Evolutionary conservation across 1,140 invertebrate species (phyloP), one percentile per base, ranked within the genome.

Genomic region (Camponotus vicinus): DNA sequence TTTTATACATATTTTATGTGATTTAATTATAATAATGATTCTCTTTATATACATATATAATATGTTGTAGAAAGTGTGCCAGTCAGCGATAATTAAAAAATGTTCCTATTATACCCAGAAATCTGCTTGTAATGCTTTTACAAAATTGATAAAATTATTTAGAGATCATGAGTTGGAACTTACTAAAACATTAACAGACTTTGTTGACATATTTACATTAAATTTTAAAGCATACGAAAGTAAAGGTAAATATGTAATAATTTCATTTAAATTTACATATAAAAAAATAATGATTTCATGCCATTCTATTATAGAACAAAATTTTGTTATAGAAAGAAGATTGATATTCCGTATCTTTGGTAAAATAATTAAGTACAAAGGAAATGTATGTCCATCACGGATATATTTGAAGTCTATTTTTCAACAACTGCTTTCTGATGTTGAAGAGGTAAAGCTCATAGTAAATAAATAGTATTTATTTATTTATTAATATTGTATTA

Each of bases 111-210:
- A 66, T 70, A 59, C 80, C 18, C 83, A 88, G 83, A 91, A 87
- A 79, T 55, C 80, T 59, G 93, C 91, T 45, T 75, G 55, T 6
- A 66, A 52, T 34, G 34, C 78, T 55, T 93, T 93, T 15, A 77
- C 70, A 64, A 91, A 89, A 73, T 78, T 93, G 5, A 91, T 93
- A 79, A 40, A 89, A 71, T 49, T 85, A 37, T 92, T 90, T 73
- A 49, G 57, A 0, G 57, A 90, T 67, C 67, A 71, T 49, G 86
- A 92, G n/a, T 78, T 92, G 18, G 13, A 69, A 13, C 77, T 93
- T 57, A 52, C 34, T 66, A 15, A 88, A n/a, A 91, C 85, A 52
- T 93, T 7, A 0, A 79, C 13, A 34, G 27, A 75, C 4, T 93
- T 89, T 85, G 9, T 21, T 21, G 21, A 21, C 21, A 21, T 21